phyloP scores from a whole-genome alignment of 2,113 vertebrate genomes.

The Petrocephalus zakoni region DNA sequence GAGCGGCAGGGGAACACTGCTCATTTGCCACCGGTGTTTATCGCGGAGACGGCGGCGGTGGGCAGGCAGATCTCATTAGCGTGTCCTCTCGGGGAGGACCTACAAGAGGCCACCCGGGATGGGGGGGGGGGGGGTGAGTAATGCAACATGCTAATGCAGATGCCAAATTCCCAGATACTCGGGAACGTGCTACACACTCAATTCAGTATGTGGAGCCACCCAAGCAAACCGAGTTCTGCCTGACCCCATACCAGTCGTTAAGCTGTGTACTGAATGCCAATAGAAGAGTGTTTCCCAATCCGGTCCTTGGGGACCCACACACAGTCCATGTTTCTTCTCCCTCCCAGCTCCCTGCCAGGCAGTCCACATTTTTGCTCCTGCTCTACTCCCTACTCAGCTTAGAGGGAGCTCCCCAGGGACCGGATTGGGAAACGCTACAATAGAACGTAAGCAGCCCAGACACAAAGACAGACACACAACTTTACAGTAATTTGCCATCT shows the following conservation, averaged over 20 bases:
- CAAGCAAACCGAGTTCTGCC: background rate
- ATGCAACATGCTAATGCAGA: background rate
- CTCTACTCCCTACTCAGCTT: no score
- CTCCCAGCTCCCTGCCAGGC: background rate
- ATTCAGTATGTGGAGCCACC: background rate
- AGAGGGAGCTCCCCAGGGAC: background rate
- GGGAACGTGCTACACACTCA: background rate
- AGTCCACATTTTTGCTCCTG: no score
- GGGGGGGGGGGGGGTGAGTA: background rate
- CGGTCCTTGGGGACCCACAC: background rate
- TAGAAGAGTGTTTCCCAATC: background rate
- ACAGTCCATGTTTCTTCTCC: background rate
- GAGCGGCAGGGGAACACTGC: background rate
- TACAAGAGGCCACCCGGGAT: background rate
- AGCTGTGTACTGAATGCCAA: background rate
- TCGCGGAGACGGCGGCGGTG: background rate
- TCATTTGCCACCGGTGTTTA: background rate
- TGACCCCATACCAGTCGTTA: background rate
- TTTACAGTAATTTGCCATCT: background rate
- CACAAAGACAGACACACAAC: background rate
- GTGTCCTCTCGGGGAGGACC: background rate
- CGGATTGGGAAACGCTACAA: background rate
- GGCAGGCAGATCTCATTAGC: background rate
- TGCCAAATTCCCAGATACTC: background rate
- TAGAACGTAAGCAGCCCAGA: background rate